phyloP scores from a whole-genome alignment of 2,113 vertebrate species.

The Thinocorus orbignyianus region DNA sequence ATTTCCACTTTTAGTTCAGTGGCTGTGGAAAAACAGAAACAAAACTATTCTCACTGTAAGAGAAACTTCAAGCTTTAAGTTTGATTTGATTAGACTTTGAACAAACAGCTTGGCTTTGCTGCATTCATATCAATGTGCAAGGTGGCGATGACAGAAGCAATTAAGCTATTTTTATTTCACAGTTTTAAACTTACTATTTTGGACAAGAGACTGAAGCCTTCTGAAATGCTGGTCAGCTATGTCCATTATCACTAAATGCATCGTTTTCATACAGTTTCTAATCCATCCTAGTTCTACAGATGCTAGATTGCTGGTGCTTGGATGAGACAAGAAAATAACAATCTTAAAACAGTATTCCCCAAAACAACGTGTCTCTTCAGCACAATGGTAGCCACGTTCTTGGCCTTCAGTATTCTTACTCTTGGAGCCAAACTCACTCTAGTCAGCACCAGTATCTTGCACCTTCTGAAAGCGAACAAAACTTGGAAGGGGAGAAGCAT shows the following conservation, averaged over 20 bases:
- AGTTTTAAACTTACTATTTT: not conserved
- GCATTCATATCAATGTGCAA: not conserved
- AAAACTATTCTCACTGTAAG: not conserved
- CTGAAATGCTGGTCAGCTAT: not conserved
- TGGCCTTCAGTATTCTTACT: not conserved
- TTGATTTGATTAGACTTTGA: not conserved
- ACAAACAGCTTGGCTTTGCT: not conserved
- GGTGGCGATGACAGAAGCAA: not conserved
- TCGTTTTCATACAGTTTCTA: not conserved
- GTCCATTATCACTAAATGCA: not conserved
- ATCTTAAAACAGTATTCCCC: not conserved
- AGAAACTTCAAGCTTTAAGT: not conserved
- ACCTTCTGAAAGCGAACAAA: not conserved
- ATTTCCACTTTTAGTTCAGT: not conserved
- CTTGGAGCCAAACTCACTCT: not conserved
- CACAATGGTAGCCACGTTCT: not conserved
- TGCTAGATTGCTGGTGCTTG: not conserved
- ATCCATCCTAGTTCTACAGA: not conserved
- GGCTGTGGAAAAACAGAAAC: not conserved
- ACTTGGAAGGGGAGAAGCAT: not conserved
- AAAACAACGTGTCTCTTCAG: not conserved
- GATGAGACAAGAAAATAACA: not conserved
- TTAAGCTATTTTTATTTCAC: not conserved
- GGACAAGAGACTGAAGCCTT: not conserved
- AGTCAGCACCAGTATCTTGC: not conserved